These are phyloP conservation scores for Agrochola circellaris DNA, from an alignment of 2,888 invertebrate genomes.

Conservation along the genomic window DNA sequence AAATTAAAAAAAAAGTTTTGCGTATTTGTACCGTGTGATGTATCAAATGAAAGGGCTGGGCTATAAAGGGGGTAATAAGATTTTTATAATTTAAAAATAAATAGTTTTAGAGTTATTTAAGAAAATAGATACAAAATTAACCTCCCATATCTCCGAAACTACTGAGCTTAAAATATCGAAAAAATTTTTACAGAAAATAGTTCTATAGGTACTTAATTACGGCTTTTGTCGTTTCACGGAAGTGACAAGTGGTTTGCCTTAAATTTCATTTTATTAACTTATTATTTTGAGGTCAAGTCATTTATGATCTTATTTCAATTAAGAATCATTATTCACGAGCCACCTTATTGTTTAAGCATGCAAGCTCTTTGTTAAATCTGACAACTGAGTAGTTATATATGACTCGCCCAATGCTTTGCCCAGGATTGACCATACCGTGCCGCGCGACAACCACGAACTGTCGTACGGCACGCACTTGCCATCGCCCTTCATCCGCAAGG, in stretches of 20 bases:
- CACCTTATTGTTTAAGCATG: not conserved
- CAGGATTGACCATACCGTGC: not conserved
- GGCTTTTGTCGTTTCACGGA: not conserved
- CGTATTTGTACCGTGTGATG: too few species aligned
- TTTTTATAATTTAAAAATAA: too few species aligned
- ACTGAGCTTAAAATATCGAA: too few species aligned
- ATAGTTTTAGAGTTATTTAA: too few species aligned
- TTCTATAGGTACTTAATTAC: too few species aligned
- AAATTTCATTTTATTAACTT: not conserved
- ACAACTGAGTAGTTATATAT: not conserved
- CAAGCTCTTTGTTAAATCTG: not conserved
- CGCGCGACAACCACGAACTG: not conserved
- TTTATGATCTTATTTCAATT: not conserved
- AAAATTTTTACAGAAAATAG: too few species aligned
- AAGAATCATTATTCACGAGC: not conserved
- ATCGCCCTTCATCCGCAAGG: not conserved
- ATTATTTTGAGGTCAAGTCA: not conserved
- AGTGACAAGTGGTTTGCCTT: not conserved
- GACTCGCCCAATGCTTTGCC: not conserved
- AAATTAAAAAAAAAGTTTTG: too few species aligned
- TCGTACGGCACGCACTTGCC: not conserved
- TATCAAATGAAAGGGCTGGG: too few species aligned
- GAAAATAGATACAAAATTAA: too few species aligned
- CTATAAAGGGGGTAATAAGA: too few species aligned
- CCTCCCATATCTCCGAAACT: too few species aligned